phyloP scores from a whole-genome alignment of 2,113 vertebrate species.

The Pteronura brasiliensis region DNA sequence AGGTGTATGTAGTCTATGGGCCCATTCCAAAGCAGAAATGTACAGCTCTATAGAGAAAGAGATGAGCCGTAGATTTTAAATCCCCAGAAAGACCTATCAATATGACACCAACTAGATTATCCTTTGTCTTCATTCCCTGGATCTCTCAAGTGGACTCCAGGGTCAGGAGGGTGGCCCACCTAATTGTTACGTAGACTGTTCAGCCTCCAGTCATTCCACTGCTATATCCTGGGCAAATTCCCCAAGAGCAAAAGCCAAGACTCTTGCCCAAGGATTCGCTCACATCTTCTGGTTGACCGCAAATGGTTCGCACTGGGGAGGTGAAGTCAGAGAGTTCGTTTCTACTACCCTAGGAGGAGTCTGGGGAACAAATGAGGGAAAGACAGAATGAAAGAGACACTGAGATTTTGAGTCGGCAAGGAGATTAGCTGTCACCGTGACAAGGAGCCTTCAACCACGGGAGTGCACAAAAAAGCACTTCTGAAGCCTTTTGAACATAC shows the following conservation, averaged over 20 bases:
- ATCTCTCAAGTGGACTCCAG: neutral
- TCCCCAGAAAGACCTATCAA: neutral
- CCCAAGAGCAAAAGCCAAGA: neutral
- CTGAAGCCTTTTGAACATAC: neutral
- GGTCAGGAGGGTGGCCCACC: neutral
- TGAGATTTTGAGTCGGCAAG: neutral
- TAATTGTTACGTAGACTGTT: neutral
- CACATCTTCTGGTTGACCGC: neutral
- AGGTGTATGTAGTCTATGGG: neutral
- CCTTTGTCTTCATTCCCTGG: neutral
- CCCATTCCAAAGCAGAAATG: constrained; percentile 2
- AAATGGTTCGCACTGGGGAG: neutral
- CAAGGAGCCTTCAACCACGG: neutral
- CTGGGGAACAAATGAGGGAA: neutral
- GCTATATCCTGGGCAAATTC: neutral
- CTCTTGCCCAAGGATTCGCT: neutral
- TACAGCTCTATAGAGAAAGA: neutral
- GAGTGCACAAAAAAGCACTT: neutral
- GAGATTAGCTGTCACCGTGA: neutral
- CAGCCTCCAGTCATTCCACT: neutral
- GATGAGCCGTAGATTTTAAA: neutral
- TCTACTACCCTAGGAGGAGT: neutral
- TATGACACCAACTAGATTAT: neutral
- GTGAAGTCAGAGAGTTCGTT: neutral
- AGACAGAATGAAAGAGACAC: neutral